phyloP scores from a whole-genome alignment of 2,113 vertebrate genomes.

The Coptodon rendalli region DNA sequence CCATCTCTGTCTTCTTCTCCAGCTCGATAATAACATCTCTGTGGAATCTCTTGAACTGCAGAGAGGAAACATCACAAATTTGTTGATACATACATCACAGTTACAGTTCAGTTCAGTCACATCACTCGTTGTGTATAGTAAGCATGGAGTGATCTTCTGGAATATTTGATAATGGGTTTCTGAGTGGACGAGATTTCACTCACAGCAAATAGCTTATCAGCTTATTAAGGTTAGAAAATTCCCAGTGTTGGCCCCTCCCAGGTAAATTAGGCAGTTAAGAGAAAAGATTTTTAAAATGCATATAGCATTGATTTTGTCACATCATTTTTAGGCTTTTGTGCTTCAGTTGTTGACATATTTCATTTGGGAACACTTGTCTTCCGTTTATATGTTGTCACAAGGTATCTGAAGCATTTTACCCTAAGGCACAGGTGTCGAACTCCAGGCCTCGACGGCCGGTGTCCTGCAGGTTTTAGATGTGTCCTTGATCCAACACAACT shows the following conservation, averaged over 20 bases:
- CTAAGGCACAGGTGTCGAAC: neutral
- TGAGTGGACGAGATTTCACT: neutral
- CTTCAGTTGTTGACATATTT: neutral
- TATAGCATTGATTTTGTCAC: neutral
- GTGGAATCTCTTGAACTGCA: slow-evolving; percentile 90
- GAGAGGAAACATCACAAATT: neutral
- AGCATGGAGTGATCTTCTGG: neutral
- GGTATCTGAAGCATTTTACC: slow-evolving; percentile 18
- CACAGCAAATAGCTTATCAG: slow-evolving; percentile 21
- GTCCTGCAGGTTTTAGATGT: neutral
- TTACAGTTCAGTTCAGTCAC: neutral
- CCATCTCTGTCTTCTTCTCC: slow-evolving; percentile 95
- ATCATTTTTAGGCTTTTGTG: neutral
- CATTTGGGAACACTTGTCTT: neutral
- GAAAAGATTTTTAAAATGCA: neutral
- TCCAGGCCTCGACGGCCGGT: neutral
- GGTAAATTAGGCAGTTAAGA: neutral
- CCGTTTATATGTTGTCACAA: neutral
- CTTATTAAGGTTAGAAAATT: slow-evolving; percentile 49
- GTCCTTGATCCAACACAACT: neutral
- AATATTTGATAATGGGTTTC: slow-evolving; percentile 23
- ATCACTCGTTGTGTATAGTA: neutral
- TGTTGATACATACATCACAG: neutral
- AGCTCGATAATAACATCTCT: slow-evolving; percentile 87
- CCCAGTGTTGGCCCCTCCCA: neutral